Evolutionary conservation across 2,797 vertebrate genomes (phyloP).

Genomic region (Carapus acus): DNA sequence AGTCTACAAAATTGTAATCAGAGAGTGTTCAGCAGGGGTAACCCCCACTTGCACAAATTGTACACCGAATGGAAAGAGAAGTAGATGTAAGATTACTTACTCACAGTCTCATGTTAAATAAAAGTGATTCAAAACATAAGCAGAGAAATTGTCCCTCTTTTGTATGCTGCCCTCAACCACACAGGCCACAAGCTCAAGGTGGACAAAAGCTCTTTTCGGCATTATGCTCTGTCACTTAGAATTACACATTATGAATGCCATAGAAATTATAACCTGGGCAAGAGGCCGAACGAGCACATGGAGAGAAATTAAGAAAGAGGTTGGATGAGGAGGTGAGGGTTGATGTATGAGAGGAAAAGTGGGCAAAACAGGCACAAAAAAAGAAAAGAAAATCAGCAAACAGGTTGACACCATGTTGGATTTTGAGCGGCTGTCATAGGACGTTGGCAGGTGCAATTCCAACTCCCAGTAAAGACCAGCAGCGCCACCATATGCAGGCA

Average conservation of each 20-base stretch:
- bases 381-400: too few relatives aligned
- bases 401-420: slow-evolving; percentile 3
- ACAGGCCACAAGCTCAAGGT: not conserved
- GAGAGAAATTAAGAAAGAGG: slow-evolving; percentile 14
- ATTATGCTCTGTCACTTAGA: slow-evolving; percentile 37
- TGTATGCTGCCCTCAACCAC: slow-evolving; percentile 6
- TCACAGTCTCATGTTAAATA: too few relatives aligned
- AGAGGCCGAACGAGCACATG: slow-evolving; percentile 12
- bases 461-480: not conserved
- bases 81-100: too few relatives aligned
- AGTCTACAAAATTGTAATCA: too few relatives aligned
- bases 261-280: slow-evolving; percentile 34
- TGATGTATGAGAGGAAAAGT: slow-evolving; percentile 4
- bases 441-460: not conserved
- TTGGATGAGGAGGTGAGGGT: slow-evolving; percentile 1
- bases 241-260: slow-evolving; percentile 41
- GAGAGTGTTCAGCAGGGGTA: too few relatives aligned
- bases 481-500: slow-evolving; percentile 7
- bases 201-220: slow-evolving; percentile 29
- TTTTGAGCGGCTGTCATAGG: not conserved
- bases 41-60: too few relatives aligned
- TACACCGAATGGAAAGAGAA: too few relatives aligned
- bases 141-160: slow-evolving; percentile 39
- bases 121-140: slow-evolving; percentile 32
- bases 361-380: slow-evolving; percentile 3